phyloP scores from a whole-genome alignment of 2,797 vertebrate species.

The Iguana delicatissima region DNA sequence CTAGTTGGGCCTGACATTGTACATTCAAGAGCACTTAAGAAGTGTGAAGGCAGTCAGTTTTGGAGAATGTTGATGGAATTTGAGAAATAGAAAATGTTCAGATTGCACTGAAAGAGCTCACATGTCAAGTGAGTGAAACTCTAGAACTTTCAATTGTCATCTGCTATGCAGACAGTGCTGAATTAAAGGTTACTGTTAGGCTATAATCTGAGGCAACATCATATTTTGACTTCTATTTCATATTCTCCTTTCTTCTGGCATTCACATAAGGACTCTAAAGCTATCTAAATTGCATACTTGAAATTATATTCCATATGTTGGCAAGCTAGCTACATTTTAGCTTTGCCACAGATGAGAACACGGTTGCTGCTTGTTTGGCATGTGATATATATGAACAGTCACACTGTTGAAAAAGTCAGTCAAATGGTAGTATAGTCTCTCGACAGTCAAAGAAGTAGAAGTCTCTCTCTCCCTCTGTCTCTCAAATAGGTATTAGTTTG shows the following conservation, averaged over 20 bases:
- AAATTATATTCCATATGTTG: not conserved
- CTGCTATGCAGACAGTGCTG: not conserved
- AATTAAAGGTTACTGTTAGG: not conserved
- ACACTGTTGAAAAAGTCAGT: not conserved
- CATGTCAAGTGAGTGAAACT: not conserved
- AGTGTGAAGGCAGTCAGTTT: conserved; percentile 29
- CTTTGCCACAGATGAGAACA: not conserved
- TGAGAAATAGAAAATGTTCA: not conserved
- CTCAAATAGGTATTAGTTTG: not conserved
- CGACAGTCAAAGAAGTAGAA: not conserved
- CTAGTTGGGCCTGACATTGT: not conserved
- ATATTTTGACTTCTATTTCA: not conserved
- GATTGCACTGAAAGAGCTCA: not conserved
- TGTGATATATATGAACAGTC: not conserved
- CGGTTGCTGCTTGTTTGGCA: not conserved
- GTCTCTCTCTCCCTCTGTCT: not conserved
- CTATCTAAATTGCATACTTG: not conserved
- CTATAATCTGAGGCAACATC: not conserved
- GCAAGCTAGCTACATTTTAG: not conserved
- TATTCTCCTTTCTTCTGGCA: not conserved
- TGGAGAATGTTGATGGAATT: not conserved
- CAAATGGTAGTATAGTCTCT: not conserved
- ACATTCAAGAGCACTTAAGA: conserved; percentile 17
- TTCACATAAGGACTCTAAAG: not conserved
- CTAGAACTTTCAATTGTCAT: not conserved